Evolutionary conservation across 2,113 vertebrate species (phyloP).

Genomic region (Orcinus orca): DNA sequence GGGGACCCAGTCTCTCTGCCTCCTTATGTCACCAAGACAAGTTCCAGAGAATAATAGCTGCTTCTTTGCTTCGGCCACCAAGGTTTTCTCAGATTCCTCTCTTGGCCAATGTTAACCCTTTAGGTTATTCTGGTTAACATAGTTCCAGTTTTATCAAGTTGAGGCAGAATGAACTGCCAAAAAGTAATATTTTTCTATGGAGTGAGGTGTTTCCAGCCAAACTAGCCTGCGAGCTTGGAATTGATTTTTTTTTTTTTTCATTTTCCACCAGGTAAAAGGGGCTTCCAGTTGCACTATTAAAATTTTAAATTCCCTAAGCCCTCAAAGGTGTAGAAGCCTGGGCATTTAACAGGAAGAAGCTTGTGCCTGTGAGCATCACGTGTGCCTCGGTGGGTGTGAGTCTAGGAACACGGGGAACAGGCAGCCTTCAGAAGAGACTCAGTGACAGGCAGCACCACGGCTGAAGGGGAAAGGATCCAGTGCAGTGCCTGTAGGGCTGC

Average conservation of each 20-base stretch:
- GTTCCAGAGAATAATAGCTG: background rate
- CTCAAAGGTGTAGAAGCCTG: too few species aligned
- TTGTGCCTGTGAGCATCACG: rapidly evolving
- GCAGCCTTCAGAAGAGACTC: background rate
- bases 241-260: too few species aligned
- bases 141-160: background rate
- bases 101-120: too few species aligned
- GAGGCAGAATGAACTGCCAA: background rate
- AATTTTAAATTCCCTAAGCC: background rate
- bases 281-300: too few species aligned
- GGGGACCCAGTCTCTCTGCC: background rate
- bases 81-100: background rate
- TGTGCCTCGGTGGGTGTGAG: background rate
- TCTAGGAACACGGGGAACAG: too few species aligned
- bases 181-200: background rate
- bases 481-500: background rate
- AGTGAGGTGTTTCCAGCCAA: background rate
- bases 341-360: too few species aligned
- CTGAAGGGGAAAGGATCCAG: too few species aligned
- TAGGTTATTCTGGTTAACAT: background rate
- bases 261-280: background rate
- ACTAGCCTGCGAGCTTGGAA: background rate
- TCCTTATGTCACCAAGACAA: background rate
- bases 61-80: too few species aligned
- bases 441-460: too few species aligned